phyloP scores from a whole-genome alignment of 2,888 invertebrate species.

The Chesias legatella region DNA sequence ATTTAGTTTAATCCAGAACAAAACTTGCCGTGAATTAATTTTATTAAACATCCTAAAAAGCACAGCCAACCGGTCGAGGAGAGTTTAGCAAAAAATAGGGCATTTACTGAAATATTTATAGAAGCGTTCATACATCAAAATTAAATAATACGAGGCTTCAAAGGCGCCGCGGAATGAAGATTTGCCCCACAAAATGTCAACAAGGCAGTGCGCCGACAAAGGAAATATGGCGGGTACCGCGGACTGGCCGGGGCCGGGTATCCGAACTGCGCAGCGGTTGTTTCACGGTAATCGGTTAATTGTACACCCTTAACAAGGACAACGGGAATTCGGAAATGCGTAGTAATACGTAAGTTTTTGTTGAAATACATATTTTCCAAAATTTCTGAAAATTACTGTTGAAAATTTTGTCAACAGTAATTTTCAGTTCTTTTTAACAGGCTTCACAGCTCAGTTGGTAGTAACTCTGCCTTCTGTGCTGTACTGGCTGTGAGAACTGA shows the following conservation, averaged over 20 bases:
- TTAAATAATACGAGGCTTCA: constrained; percentile 66
- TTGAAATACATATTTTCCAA: no score
- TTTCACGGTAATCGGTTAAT: constrained; percentile 67
- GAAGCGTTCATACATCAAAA: constrained; percentile 60
- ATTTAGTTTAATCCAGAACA: no score
- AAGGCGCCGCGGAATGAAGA: constrained; percentile 75
- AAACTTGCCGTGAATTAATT: constrained; percentile 4
- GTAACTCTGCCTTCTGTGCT: no score
- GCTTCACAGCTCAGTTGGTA: no score
- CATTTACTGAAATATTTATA: constrained; percentile 36
- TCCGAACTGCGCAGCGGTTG: constrained; percentile 56
- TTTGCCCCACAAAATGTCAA: constrained; percentile 78
- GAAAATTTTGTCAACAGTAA: no score
- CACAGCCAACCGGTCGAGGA: constrained; percentile 11
- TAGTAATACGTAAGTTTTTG: no score
- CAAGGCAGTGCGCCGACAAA: constrained; percentile 65
- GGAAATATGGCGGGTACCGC: constrained; percentile 28
- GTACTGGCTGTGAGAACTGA: no score
- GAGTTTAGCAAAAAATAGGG: constrained; percentile 22
- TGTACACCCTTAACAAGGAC: constrained; percentile 56
- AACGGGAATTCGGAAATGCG: not conserved
- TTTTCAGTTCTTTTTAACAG: no score
- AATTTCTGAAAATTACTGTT: no score
- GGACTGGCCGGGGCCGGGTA: constrained; percentile 42
- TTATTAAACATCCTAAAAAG: constrained; percentile 11